Evolutionary conservation across 2,888 invertebrate genomes (phyloP), one percentile per base, ranked within the genome.

Genomic region (Drosophila incognita): DNA sequence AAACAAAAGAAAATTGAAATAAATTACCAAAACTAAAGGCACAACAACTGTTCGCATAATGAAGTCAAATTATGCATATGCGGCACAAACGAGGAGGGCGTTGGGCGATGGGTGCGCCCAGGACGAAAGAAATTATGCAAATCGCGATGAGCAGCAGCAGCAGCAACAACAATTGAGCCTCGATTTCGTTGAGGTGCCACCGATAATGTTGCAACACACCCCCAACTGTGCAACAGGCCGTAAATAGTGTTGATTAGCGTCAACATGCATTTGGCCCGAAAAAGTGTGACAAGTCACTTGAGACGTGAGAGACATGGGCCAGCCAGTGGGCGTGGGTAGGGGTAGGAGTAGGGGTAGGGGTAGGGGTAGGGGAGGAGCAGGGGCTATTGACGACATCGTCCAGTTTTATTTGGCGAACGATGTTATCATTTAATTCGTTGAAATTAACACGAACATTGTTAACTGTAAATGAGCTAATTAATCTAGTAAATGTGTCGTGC

Each of bases 391-490:
- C 42, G 40, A 63, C 63, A 52, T n/a, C 63, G 60, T 49, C 59
- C 72, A 53, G 62, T 62, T 42, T 77, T 18, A 18, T 49, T 48
- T 8, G 15, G 21, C 13, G 5, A 35, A 66, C 76, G 92, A 92
- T 92, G 88, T 90, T 91, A 93, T 93, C 92, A 91, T 92, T 93
- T 93, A 91, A 93, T 93, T 93, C 92, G 87, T 91, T 86, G 87
- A 92, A 93, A 93, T 93, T 93, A 93, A 93, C 93, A 91, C 92
- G 90, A 91, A 92, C 92, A 92, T 92, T 93, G 93, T 92, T 91
- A 87, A 82, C 82, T 69, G 77, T 91, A 92, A 92, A 91, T 91
- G 91, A 89, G 90, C 81, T 92, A 91, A 92, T 93, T 92, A 93
- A 93, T 92, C 92, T 90, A 82, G 72, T 78, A 81, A 90, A 87